These are phyloP conservation scores for Haplotaxodon microlepis DNA, from an alignment of 2,113 vertebrate genomes.

Conservation along the genomic window DNA sequence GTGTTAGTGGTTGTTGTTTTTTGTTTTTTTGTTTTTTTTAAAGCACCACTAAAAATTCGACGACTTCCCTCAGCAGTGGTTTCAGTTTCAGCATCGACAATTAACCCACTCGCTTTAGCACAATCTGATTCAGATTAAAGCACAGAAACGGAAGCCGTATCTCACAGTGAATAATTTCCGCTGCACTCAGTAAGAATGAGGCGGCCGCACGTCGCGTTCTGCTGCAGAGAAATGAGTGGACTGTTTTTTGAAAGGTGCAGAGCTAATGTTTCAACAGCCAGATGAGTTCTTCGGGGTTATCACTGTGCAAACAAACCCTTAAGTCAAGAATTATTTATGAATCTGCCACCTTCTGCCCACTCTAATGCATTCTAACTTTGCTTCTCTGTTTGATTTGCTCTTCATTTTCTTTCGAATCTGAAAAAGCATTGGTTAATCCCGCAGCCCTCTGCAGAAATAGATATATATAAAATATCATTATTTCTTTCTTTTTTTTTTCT, in stretches of 20 bases:
- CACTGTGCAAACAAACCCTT: conserved; percentile 25
- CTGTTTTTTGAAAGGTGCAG: not conserved
- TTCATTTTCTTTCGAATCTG: not conserved
- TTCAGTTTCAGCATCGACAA: not conserved
- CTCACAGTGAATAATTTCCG: not conserved
- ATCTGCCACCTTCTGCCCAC: not conserved
- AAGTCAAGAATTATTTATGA: conserved; percentile 42
- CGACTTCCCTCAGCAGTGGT: not conserved
- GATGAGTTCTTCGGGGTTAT: conserved; percentile 17
- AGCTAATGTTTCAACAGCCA: conserved; percentile 5
- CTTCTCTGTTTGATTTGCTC: conserved; percentile 13
- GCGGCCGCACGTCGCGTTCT: not conserved
- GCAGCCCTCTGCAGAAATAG: not conserved
- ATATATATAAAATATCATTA: not conserved
- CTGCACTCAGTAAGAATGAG: not conserved
- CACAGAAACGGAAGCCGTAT: not conserved
- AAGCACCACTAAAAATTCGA: not conserved
- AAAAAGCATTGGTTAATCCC: not conserved
- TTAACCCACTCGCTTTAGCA: not conserved
- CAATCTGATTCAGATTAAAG: not conserved
- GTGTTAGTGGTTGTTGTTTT: accelerated
- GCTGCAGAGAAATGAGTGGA: conserved; percentile 3
- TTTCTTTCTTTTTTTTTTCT: not conserved
- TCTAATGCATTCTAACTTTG: not conserved
- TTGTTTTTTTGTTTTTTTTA: not conserved